phyloP scores from a whole-genome alignment of 2,113 vertebrate genomes.

The Columba janthina region DNA sequence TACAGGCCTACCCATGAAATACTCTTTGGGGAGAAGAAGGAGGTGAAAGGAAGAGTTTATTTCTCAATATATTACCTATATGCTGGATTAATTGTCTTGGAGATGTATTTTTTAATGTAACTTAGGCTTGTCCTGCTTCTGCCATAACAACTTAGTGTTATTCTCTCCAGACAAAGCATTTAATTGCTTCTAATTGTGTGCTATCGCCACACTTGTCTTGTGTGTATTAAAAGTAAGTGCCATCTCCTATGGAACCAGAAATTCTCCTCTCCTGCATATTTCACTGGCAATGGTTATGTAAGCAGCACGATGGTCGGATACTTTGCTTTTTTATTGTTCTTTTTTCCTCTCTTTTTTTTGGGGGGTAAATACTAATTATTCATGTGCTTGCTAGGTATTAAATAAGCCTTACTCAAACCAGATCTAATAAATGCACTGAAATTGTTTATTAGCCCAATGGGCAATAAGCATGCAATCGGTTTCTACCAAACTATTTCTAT shows the following conservation, averaged over 20 bases:
- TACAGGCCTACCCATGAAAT: not conserved
- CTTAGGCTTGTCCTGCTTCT: not conserved
- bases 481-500: not conserved
- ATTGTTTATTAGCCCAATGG: not conserved
- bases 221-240: not conserved
- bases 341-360: not conserved
- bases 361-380: not conserved
- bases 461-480: not conserved
- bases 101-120: not conserved
- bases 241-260: not conserved
- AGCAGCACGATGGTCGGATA: not conserved
- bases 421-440: not conserved
- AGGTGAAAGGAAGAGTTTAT: not conserved
- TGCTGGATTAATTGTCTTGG: not conserved
- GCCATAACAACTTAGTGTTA: not conserved
- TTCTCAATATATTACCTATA: not conserved
- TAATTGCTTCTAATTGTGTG: not conserved
- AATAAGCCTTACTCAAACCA: not conserved
- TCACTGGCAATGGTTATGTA: not conserved
- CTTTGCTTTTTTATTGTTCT: not conserved
- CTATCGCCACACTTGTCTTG: not conserved
- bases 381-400: not conserved
- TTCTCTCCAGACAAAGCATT: not conserved
- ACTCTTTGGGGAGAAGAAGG: not conserved
- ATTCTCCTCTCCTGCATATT: not conserved